phyloP scores from a whole-genome alignment of 2,797 vertebrate species.

The Salarias fasciatus region DNA sequence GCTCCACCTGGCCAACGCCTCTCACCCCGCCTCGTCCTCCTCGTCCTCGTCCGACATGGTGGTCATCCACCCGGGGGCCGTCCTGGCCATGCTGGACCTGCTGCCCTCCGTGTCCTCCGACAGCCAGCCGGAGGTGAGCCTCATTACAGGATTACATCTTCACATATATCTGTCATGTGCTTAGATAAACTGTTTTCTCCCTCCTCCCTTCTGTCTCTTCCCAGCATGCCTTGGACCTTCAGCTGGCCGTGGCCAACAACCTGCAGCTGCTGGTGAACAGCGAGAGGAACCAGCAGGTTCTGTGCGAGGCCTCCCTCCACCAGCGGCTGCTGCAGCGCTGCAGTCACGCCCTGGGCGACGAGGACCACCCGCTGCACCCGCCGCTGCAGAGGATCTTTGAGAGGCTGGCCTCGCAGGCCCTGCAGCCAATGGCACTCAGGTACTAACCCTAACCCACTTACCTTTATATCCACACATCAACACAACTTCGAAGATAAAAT shows the following conservation, averaged over 20 bases:
- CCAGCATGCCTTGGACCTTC: constrained; percentile 95
- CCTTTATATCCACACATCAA: too few relatives aligned
- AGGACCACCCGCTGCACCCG: constrained; percentile 94
- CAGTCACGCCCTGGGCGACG: constrained; percentile 92
- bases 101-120: constrained; percentile 91
- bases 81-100: constrained; percentile 94
- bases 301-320: constrained; percentile 95
- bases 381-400: constrained; percentile 98
- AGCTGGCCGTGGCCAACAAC: constrained; percentile 94
- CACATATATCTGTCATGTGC: too few relatives aligned
- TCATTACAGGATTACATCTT: too few relatives aligned
- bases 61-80: constrained; percentile 95
- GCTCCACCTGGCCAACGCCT: constrained; percentile 79
- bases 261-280: constrained; percentile 94
- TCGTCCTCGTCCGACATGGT: constrained; percentile 84
- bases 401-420: constrained; percentile 94
- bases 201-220: background rate
- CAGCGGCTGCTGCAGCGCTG: constrained; percentile 94
- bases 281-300: constrained; percentile 95
- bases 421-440: constrained; percentile 96
- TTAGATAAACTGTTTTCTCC: too few relatives aligned
- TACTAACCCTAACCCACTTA: too few relatives aligned
- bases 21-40: constrained; percentile 75
- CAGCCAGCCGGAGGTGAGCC: constrained; percentile 92
- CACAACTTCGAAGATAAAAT: too few relatives aligned